A percentile compares a stretch with the other conserved stretches of the same genome.
phyloP scores from a whole-genome alignment of 2,797 vertebrate species.

The Falco cherrug region DNA sequence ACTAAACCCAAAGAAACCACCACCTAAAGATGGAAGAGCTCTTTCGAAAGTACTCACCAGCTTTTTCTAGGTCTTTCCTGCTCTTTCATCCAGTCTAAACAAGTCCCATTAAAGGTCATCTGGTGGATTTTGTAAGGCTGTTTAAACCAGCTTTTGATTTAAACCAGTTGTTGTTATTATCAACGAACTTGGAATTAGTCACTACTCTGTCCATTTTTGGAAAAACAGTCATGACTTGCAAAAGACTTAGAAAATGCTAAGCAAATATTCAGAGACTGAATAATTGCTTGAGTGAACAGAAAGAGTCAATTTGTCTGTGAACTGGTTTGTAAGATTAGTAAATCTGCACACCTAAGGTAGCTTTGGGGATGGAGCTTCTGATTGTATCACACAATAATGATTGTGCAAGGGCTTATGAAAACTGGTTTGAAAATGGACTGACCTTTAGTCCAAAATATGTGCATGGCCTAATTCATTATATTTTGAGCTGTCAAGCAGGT shows the following conservation, averaged over 20 bases:
- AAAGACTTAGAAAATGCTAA: background rate
- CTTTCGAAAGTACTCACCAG: background rate
- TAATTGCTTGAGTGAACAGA: accelerated
- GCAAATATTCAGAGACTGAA: background rate
- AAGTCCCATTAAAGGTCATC: background rate
- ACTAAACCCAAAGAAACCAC: background rate
- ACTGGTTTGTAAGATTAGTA: background rate
- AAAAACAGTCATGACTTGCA: background rate
- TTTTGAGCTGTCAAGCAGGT: background rate
- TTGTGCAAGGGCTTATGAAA: background rate
- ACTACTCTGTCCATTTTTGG: background rate
- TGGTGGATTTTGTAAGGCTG: background rate
- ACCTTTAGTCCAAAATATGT: background rate
- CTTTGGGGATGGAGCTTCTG: background rate
- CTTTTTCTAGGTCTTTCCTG: background rate
- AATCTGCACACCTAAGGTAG: background rate
- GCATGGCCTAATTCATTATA: background rate
- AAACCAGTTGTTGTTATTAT: background rate
- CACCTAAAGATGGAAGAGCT: background rate
- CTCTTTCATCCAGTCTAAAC: background rate
- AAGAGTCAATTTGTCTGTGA: background rate
- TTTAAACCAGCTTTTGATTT: background rate
- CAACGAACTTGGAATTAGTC: background rate
- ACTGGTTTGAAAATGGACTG: background rate
- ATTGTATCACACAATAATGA: background rate